A percentile compares a stretch with the other conserved stretches of the same genome.
Evolutionary conservation across 2,113 vertebrate genomes (phyloP).

Genomic region (Alces alces): DNA sequence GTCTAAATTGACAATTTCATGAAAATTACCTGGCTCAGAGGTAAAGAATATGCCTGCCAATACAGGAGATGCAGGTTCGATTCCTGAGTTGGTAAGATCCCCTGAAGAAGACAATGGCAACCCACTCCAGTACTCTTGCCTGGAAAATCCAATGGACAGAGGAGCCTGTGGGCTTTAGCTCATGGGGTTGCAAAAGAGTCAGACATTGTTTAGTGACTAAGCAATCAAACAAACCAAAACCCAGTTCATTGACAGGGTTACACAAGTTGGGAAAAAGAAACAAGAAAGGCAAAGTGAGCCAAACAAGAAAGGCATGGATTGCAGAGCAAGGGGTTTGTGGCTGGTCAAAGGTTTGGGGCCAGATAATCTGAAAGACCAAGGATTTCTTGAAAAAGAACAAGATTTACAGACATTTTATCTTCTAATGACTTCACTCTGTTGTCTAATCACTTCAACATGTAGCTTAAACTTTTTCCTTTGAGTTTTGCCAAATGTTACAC

Average conservation of each 20-base stretch:
- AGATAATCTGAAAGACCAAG: not conserved
- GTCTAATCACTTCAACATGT: not conserved
- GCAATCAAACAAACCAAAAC: not conserved
- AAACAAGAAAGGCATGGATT: not conserved
- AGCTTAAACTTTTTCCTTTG: not conserved
- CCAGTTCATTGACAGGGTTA: not conserved
- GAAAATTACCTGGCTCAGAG: not conserved
- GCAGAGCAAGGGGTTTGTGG: not conserved
- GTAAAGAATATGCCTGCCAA: not conserved
- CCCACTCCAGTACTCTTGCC: not conserved
- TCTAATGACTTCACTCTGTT: not conserved
- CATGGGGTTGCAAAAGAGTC: not conserved
- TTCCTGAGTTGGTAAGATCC: not conserved
- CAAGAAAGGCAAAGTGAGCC: not conserved
- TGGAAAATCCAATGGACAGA: not conserved
- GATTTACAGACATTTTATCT: not conserved
- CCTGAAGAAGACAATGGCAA: not conserved
- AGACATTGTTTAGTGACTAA: not conserved
- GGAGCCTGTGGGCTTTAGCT: not conserved
- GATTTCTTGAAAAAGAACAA: not conserved
- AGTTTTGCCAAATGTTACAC: not conserved
- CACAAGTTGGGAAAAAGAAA: not conserved
- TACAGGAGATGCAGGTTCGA: not conserved
- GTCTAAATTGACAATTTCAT: not conserved
- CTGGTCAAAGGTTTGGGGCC: not conserved